Base-by-base conservation (phyloP, 2,888 invertebrate genomes). In the Microchrysa polita region DNA sequence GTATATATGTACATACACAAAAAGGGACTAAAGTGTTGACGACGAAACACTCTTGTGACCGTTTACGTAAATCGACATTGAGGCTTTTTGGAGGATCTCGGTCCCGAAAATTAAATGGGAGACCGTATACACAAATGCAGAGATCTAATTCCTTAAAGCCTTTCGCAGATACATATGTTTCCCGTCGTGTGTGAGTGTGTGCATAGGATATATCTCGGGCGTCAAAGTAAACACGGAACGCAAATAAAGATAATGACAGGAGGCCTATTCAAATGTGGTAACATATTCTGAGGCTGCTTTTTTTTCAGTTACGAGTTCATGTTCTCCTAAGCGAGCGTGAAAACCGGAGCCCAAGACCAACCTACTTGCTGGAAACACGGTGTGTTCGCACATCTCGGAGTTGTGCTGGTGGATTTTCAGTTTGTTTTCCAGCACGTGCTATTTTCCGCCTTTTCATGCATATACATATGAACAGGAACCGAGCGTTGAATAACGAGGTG, bases 201-300 rank as follows among this genome's bases (percentile, higher is more conserved):
- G 65, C 63, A 71, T n/a, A n/a, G n/a, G n/a, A n/a, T n/a, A n/a
- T n/a, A 71, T 69, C 75, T 61, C 27, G 27, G 69, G 59, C 73
- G 60, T 55, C 59, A 57, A 72, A 71, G 72, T 57, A 73, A 73
- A 65, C 71, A 71, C 69, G 67, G 67, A 61, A 65, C 34, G 75
- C 72, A 75, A 75, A 75, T 75, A 75, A 75, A 75, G 65, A 73
- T 75, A 75, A 75, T 73, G 71, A 63, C 69, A 65, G 7, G 57
- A 72, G 69, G 65, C 73, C 73, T 73, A 73, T 73, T 75, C 75
- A 72, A 73, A 75, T 75, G 75, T 72, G 75, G 71, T 55, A 57
- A 44, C 73, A 73, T 74, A 63, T 61, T 67, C 18, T n/a, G n/a
- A n/a, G n/a, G n/a, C 10, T 59, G 44, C 34, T 59, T 34, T 34